Conservation (phyloP, 2,888 invertebrate genomes). For the Kuschelorhynchus macadamiae region DNA sequence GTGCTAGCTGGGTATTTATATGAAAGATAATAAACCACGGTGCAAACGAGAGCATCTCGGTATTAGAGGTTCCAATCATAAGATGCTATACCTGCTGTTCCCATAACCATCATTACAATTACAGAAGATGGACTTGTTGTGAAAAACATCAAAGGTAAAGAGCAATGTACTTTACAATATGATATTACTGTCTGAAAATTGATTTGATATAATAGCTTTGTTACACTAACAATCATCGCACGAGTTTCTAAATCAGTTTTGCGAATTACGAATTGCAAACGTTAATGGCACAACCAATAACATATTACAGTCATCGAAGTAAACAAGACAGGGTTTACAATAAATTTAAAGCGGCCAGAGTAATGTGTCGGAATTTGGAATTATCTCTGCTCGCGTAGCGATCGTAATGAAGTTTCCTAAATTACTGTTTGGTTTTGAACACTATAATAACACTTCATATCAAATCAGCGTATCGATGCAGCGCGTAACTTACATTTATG, state of each 20-base stretch:
- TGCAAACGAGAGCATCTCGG: no score
- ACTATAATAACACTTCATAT: slow-evolving; percentile 36
- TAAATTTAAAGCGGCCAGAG: slow-evolving; percentile 46
- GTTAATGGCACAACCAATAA: slow-evolving; percentile 46
- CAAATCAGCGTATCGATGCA: slow-evolving; percentile 21
- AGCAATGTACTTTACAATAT: no score
- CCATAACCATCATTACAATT: no score
- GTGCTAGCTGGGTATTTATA: no score
- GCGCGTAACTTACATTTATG: slow-evolving; percentile 11
- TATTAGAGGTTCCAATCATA: no score
- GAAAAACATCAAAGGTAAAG: no score
- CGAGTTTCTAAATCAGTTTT: slow-evolving; percentile 35
- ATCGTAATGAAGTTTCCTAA: slow-evolving; percentile 47
- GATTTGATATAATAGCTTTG: no score
- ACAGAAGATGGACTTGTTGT: no score
- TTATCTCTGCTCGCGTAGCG: slow-evolving; percentile 41
- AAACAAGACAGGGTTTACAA: slow-evolving; percentile 48
- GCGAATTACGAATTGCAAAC: slow-evolving; percentile 43
- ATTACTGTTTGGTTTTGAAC: slow-evolving; percentile 43
- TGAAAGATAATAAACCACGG: no score
- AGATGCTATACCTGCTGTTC: no score
- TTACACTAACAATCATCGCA: slow-evolving; percentile 23
- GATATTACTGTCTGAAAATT: no score
- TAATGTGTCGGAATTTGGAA: slow-evolving; percentile 47
- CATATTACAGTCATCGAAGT: slow-evolving; percentile 47